Base-by-base conservation (phyloP, 1,140 invertebrate species). In the Micrasema longulum region DNA sequence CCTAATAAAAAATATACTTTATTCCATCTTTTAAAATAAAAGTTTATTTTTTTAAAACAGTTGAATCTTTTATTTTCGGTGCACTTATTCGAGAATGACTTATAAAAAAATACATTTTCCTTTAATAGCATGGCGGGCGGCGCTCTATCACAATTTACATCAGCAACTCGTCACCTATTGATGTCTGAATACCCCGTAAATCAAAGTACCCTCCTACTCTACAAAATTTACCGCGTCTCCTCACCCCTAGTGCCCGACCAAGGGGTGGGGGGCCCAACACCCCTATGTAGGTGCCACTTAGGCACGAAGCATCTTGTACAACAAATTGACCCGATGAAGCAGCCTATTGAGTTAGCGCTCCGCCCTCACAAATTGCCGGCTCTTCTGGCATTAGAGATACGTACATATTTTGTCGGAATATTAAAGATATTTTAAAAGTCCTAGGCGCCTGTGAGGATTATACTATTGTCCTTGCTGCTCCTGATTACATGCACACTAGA, bases 311-410 rank as follows among this genome's bases (percentile, higher is more conserved):
- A 66, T 73, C 71, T 73, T 65, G 36, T 63, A 43, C 65, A 55
- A 67, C 65, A 73, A 73, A 73, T 73, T 73, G 71, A 73, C 71
- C 71, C 71, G 71, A 73, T 73, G 71, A 73, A 66, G 64, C 71
- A 55, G 65, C 69, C 71, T 73, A 73, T 73, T 73, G 71, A 73
- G 71, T 73, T 73, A 73, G 63, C 18, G 55, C 65, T 36, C 71
- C 64, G 65, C 53, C 48, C 45, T 23, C 12, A 26, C 64, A 53
- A 52, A 60, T 41, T 22, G 52, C 50, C 36, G 60, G 48, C 53
- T 62, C 50, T 53, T 23, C 12, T 22, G 18, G 3, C 50, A 53
- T 53, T 53, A 53, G 18, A 23, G 22, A 53, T 18, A n/a, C 50
- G 22, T 18, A 53, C 18, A 53, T 18, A n/a, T n/a, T n/a, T n/a